Evolutionary conservation across 2,797 vertebrate species (phyloP).

Genomic region (Sebastiscus albofasciatus): DNA sequence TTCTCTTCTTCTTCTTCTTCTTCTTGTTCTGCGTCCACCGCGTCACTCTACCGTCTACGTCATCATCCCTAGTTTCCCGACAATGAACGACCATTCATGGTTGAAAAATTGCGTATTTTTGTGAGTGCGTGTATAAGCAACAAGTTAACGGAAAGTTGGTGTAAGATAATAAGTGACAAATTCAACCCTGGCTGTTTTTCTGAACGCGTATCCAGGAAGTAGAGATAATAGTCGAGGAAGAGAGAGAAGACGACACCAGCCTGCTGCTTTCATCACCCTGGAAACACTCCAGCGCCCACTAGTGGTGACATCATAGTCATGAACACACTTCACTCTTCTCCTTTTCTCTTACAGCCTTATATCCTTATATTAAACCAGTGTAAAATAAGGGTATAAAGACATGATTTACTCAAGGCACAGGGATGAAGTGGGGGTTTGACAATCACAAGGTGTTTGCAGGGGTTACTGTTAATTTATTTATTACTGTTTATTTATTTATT

Average conservation of each 20-base stretch:
- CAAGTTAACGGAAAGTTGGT: background rate
- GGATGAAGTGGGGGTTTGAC: too few relatives aligned
- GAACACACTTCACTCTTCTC: too few relatives aligned
- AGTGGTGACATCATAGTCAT: constrained; percentile 16
- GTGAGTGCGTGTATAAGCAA: too few relatives aligned
- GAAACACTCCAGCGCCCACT: constrained; percentile 47
- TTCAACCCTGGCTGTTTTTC: constrained; percentile 36
- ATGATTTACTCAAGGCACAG: too few relatives aligned
- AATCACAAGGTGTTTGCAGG: too few relatives aligned
- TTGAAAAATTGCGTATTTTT: rapidly evolving
- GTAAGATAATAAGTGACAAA: constrained; percentile 5
- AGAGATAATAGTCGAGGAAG: constrained; percentile 22
- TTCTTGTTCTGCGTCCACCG: background rate
- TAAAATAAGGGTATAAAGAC: too few relatives aligned
- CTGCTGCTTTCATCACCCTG: background rate
- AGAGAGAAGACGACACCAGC: constrained; percentile 29
- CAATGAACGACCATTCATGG: background rate
- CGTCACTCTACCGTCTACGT: constrained; percentile 33
- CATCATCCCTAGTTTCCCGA: constrained; percentile 47
- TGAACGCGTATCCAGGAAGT: constrained; percentile 81
- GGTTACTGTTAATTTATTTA: too few relatives aligned
- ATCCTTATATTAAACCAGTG: too few relatives aligned
- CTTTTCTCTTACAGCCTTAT: background rate
- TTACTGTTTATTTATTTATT: too few relatives aligned
- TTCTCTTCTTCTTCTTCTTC: constrained; percentile 22